Evolutionary conservation across 2,888 invertebrate species (phyloP).

Genomic region (Tenthredo scrophulariae): DNA sequence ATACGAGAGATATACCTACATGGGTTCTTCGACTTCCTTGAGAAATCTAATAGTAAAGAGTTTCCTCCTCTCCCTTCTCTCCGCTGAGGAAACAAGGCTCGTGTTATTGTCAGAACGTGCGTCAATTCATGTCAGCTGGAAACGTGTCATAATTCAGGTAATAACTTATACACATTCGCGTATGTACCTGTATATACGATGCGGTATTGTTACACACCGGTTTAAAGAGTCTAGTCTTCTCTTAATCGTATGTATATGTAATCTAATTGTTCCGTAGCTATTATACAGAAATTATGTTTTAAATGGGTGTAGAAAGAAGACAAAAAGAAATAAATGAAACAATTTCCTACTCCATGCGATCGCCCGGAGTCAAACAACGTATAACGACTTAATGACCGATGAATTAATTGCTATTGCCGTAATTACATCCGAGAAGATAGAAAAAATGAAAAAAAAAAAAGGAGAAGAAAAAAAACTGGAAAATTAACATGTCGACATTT

Average conservation of each 20-base stretch:
- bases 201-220: not conserved
- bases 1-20: not conserved
- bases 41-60: not conserved
- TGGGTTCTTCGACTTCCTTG: not conserved
- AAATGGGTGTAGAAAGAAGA: not conserved
- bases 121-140: conserved; percentile 41
- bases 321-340: not conserved
- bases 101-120: conserved; percentile 58
- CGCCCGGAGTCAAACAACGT: not conserved
- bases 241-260: not conserved
- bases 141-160: conserved; percentile 29
- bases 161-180: not conserved
- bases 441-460: not conserved
- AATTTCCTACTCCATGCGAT: not conserved
- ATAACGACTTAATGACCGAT: conserved; percentile 21
- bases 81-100: conserved; percentile 41
- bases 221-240: not conserved
- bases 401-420: conserved; percentile 18
- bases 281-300: not conserved
- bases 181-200: too few species aligned
- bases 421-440: not conserved
- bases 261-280: not conserved
- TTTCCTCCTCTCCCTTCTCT: conserved; percentile 3
- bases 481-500: not conserved
- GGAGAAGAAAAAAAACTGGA: not conserved